Evolutionary conservation across 2,113 vertebrate species (phyloP).

Genomic region (Indri indri): DNA sequence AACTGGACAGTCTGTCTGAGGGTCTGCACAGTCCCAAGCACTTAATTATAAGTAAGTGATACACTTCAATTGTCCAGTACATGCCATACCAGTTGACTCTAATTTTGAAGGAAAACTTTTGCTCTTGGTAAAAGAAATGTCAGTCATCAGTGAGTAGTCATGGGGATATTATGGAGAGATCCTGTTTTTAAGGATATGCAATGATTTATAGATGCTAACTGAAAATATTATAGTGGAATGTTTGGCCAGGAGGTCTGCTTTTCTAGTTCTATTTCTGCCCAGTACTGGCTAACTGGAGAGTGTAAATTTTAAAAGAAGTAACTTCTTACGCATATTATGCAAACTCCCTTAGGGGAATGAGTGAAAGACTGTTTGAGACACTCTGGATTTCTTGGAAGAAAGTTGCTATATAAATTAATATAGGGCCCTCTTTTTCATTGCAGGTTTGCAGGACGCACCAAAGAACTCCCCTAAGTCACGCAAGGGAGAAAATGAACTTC

Average conservation of each 20-base stretch:
- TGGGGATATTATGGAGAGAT: background rate
- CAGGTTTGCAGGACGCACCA: conserved; percentile 36
- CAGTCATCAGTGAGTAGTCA: background rate
- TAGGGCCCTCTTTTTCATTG: conserved; percentile 17
- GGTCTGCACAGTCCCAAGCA: background rate
- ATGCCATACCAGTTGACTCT: background rate
- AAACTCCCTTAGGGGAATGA: conserved; percentile 58
- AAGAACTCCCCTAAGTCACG: background rate
- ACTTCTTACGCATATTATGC: conserved; percentile 55
- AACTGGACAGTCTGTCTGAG: background rate
- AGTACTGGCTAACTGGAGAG: conserved; percentile 41
- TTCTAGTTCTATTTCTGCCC: conserved; percentile 64
- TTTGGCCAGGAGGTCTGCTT: conserved; percentile 62
- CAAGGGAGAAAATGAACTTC: conserved; percentile 33
- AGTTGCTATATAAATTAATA: conserved; percentile 67
- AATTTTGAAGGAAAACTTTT: background rate
- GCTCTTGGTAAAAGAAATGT: background rate
- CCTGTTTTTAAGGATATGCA: conserved; percentile 30
- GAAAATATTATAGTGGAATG: conserved; percentile 57
- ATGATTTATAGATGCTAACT: conserved; percentile 58
- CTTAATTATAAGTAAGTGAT: background rate
- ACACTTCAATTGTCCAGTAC: background rate
- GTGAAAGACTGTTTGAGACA: conserved; percentile 66
- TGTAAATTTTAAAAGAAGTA: conserved; percentile 74
- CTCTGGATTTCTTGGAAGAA: conserved; percentile 66